phyloP scores from a whole-genome alignment of 2,113 vertebrate genomes.

The Quiscalus mexicanus region DNA sequence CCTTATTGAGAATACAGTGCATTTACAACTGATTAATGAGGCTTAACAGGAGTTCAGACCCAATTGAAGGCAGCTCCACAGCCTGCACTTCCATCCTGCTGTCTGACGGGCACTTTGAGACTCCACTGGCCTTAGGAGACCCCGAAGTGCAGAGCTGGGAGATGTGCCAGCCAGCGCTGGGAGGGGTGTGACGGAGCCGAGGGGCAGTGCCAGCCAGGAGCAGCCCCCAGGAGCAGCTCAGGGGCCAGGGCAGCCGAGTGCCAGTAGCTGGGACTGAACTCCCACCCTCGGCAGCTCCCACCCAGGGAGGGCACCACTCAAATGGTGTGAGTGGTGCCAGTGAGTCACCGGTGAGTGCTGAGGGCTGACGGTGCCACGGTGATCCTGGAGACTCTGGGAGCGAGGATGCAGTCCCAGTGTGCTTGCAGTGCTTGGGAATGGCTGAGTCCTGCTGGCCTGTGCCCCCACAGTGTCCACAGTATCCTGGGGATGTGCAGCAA shows the following conservation, averaged over 20 bases:
- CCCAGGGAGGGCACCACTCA: fast-evolving
- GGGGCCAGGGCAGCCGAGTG: neutral
- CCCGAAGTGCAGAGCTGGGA: conserved; percentile 3
- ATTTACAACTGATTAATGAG: conserved; percentile 59
- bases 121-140: conserved; percentile 3
- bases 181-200: neutral
- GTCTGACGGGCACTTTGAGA: conserved; percentile 49
- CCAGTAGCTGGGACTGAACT: neutral
- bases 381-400: neutral
- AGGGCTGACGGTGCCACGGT: fast-evolving
- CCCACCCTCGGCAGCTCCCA: neutral
- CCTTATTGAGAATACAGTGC: conserved; percentile 26
- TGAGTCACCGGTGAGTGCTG: too few species aligned
- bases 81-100: conserved; percentile 51
- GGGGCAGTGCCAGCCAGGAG: neutral
- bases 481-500: neutral
- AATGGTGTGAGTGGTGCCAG: neutral
- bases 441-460: neutral
- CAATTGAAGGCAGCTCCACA: conserved; percentile 12
- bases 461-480: too few species aligned
- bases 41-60: conserved; percentile 25
- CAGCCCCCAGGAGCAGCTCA: neutral
- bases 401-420: fast-evolving
- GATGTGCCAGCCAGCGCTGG: neutral
- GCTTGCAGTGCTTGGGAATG: neutral